A percentile compares a stretch with the other conserved stretches of the same genome.
Conservation (phyloP, 2,797 vertebrate species). For the Schizopygopsis pylzovi region DNA sequence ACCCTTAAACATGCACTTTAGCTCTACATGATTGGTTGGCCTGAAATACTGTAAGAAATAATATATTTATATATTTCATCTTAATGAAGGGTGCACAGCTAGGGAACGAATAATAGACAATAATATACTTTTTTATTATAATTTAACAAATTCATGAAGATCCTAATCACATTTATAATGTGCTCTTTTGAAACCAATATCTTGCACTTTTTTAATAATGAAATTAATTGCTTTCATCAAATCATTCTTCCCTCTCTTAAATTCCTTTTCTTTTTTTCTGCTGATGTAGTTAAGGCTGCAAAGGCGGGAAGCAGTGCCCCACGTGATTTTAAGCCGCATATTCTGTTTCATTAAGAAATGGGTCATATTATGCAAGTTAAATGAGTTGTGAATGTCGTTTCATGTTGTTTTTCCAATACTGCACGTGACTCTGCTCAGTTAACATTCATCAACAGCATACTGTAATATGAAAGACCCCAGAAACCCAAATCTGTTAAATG, state of each 20-base stretch:
- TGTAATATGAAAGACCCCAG: conserved; percentile 31
- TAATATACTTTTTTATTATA: background rate
- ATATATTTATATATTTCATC: background rate
- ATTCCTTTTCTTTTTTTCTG: background rate
- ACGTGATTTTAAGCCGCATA: background rate
- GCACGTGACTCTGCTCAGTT: background rate
- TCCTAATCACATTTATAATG: background rate
- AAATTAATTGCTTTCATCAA: background rate
- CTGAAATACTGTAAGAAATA: background rate
- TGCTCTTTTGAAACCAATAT: background rate
- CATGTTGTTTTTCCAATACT: background rate
- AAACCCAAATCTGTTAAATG: conserved; percentile 31
- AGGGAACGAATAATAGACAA: background rate
- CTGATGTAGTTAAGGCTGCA: background rate
- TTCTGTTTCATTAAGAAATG: background rate
- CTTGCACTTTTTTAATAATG: background rate
- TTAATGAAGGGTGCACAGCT: background rate
- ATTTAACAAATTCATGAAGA: background rate
- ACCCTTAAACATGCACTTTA: conserved; percentile 15
- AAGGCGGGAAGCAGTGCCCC: background rate
- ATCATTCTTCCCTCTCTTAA: background rate
- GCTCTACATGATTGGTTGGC: background rate
- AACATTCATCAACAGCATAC: background rate
- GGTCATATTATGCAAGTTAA: background rate
- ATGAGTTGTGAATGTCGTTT: background rate